Evolutionary conservation across 2,113 vertebrate species (phyloP).

Genomic region (Acanthochromis polyacanthus): DNA sequence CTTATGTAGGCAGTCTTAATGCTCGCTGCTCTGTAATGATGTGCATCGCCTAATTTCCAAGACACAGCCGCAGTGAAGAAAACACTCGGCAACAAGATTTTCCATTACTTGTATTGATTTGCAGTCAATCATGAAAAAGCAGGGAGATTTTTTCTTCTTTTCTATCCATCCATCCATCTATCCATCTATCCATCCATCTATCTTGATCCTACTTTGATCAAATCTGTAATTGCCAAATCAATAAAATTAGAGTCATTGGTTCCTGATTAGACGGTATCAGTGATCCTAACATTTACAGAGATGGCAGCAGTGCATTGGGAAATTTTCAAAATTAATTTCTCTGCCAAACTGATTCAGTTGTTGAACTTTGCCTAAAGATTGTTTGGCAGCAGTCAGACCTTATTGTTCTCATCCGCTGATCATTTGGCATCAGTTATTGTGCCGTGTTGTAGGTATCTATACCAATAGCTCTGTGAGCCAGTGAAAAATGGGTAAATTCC

Average conservation of each 20-base stretch:
- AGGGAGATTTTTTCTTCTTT: background rate
- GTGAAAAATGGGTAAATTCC: no score
- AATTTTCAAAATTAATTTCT: background rate
- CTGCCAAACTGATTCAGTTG: background rate
- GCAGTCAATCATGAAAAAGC: constrained; percentile 16
- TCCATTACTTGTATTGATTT: constrained; percentile 50
- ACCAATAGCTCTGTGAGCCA: no score
- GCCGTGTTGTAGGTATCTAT: no score
- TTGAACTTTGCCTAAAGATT: background rate
- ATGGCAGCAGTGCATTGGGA: background rate
- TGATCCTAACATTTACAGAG: no score
- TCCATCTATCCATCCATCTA: no score
- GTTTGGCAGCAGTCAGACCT: no score
- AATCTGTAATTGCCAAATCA: no score
- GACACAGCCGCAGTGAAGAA: constrained; percentile 21
- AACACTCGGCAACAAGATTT: constrained; percentile 34
- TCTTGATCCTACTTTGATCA: no score
- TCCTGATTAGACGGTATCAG: no score
- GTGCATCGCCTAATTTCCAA: constrained; percentile 28
- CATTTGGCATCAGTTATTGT: background rate
- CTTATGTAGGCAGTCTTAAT: constrained; percentile 25
- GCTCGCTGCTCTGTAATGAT: constrained; percentile 17
- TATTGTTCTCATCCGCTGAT: background rate
- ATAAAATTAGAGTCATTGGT: no score
- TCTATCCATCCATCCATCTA: no score